These are phyloP conservation scores for Tinamus major DNA, from an alignment of 2,797 vertebrate genomes.

Conservation along the genomic window DNA sequence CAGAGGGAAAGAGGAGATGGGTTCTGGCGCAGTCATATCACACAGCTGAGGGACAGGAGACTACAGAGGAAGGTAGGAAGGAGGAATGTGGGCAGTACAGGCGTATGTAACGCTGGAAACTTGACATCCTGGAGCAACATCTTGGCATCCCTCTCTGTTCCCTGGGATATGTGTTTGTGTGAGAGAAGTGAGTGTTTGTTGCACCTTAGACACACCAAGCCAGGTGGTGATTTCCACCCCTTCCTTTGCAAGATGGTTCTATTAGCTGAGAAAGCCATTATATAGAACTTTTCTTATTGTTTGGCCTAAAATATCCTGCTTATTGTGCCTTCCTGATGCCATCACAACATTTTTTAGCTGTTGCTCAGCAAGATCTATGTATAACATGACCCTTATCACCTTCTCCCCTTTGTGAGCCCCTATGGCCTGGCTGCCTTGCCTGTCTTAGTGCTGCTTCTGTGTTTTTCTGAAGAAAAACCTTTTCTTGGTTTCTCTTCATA, in stretches of 20 bases:
- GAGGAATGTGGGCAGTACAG: not conserved
- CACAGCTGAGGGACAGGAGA: not conserved
- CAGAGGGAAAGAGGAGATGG: not conserved
- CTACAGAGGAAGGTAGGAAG: not conserved
- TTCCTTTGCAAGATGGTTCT: not conserved
- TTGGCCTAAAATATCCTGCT: not conserved
- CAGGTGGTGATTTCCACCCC: not conserved
- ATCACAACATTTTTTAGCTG: not conserved
- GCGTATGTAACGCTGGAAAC: not conserved
- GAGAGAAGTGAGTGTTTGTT: not conserved
- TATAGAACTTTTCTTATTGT: not conserved
- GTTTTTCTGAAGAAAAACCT: not conserved
- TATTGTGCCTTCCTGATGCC: not conserved
- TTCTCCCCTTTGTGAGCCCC: not conserved
- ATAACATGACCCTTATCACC: not conserved
- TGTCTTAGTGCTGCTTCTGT: not conserved
- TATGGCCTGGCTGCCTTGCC: not conserved
- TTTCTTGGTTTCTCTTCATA: not conserved
- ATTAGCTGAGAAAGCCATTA: not conserved
- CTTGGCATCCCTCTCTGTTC: not conserved
- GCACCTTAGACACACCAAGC: not conserved
- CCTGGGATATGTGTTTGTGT: not conserved
- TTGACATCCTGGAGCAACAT: not conserved
- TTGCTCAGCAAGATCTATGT: not conserved
- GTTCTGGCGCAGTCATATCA: not conserved